Evolutionary conservation across 2,888 invertebrate species (phyloP).

Genomic region (Abscondita cerata): DNA sequence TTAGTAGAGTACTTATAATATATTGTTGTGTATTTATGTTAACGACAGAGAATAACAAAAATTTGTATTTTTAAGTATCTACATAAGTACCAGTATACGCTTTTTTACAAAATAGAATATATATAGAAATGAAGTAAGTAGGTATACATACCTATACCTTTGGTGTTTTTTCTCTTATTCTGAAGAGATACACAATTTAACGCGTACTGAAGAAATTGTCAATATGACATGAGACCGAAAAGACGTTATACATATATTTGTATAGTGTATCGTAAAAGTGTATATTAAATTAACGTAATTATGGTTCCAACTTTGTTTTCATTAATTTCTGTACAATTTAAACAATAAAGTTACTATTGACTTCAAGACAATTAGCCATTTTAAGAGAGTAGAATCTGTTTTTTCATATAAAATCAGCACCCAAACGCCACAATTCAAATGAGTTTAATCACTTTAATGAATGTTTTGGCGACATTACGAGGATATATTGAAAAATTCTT

Average conservation of each 20-base stretch:
- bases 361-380: too few species aligned
- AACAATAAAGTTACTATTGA: too few species aligned
- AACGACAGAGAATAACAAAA: constrained; percentile 17
- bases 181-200: too few species aligned
- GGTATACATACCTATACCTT: constrained; percentile 21
- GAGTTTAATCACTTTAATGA: too few species aligned
- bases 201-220: constrained; percentile 2
- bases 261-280: constrained; percentile 46
- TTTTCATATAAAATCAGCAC: too few species aligned
- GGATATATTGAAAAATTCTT: too few species aligned
- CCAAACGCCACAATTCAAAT: too few species aligned
- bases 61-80: constrained; percentile 29
- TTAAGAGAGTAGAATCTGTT: too few species aligned
- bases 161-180: constrained; percentile 14
- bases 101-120: constrained; percentile 25
- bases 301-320: too few species aligned
- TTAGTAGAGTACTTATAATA: constrained; percentile 25
- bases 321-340: too few species aligned
- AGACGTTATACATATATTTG: constrained; percentile 41
- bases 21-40: constrained; percentile 31
- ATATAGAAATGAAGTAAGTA: constrained; percentile 7
- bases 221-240: background rate
- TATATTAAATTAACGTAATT: too few species aligned
- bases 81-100: constrained; percentile 28
- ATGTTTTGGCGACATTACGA: too few species aligned